A percentile compares a stretch with the other conserved stretches of the same genome.
Evolutionary conservation across 2,797 vertebrate species (phyloP).

Genomic region (Coluber constrictor): DNA sequence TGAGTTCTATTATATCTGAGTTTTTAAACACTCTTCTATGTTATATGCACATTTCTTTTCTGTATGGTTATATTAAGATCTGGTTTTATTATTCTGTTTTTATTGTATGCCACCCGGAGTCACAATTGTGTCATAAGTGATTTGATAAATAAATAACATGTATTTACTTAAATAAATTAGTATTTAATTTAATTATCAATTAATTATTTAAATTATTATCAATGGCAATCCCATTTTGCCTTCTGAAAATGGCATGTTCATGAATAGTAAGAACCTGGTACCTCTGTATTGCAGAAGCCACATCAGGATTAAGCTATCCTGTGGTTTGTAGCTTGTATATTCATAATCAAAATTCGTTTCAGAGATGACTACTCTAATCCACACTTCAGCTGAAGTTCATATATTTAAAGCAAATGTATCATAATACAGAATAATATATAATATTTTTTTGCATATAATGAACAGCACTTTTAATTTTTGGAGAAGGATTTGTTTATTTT

Average conservation of each 20-base stretch:
- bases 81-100: not conserved
- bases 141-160: not conserved
- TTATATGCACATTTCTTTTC: not conserved
- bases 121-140: not conserved
- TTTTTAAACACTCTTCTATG: not conserved
- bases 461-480: not conserved
- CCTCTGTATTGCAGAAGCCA: not conserved
- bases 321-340: not conserved
- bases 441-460: not conserved
- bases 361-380: not conserved
- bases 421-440: not conserved
- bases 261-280: not conserved
- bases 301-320: not conserved
- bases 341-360: constrained; percentile 3
- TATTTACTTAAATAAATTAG: not conserved
- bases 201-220: not conserved
- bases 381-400: not conserved
- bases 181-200: not conserved
- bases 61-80: not conserved
- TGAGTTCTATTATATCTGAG: not conserved
- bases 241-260: not conserved
- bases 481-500: not conserved
- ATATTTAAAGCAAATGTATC: constrained; percentile 3
- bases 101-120: not conserved
- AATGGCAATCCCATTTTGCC: not conserved